phyloP scores from a whole-genome alignment of 2,888 invertebrate species.

The Ophion slaviceki region DNA sequence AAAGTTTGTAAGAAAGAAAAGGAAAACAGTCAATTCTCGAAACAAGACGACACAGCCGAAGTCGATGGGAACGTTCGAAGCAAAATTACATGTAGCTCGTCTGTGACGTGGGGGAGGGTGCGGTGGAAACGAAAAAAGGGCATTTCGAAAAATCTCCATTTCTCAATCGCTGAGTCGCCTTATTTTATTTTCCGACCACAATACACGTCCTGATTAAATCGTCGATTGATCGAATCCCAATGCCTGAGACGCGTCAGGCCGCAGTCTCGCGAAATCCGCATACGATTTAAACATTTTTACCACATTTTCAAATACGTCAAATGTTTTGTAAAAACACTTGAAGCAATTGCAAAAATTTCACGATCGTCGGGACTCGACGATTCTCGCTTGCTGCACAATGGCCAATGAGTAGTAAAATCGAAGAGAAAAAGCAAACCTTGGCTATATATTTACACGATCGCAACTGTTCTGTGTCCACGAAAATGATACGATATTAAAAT shows the following conservation, averaged over 20 bases:
- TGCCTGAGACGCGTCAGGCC: too few species aligned
- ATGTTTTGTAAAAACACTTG: background rate
- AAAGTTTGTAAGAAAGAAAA: constrained; percentile 8
- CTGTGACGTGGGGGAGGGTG: too few species aligned
- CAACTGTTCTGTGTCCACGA: constrained; percentile 35
- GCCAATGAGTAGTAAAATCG: background rate
- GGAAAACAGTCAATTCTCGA: background rate
- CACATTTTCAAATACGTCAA: background rate
- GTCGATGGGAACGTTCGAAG: too few species aligned
- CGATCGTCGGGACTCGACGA: background rate
- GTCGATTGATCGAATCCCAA: background rate
- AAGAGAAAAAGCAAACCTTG: too few species aligned
- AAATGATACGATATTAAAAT: constrained; percentile 8
- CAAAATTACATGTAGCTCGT: too few species aligned
- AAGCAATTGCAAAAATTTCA: background rate
- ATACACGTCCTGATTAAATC: too few species aligned
- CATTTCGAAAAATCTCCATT: background rate
- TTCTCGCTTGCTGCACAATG: background rate
- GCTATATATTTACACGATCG: constrained; percentile 2
- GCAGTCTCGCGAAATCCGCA: too few species aligned
- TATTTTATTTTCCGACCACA: background rate
- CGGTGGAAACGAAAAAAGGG: background rate
- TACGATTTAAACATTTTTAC: background rate
- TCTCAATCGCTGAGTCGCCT: background rate
- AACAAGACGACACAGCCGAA: background rate